phyloP scores from a whole-genome alignment of 2,113 vertebrate species.

The Actenoides hombroni region DNA sequence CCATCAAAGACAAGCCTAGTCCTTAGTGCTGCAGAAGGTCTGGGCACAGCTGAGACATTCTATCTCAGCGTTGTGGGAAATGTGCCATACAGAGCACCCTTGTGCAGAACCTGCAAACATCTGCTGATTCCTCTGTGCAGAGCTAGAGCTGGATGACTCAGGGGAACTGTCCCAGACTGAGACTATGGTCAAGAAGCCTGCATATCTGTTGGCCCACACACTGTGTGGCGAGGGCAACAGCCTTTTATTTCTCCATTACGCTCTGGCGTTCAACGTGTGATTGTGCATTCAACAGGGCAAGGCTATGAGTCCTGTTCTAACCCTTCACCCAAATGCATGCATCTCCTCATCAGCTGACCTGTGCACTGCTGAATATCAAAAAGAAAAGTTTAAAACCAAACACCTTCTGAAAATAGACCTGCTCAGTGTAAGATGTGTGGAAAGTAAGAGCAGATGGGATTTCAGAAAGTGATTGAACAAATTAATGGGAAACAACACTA shows the following conservation, averaged over 20 bases:
- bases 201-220: not conserved
- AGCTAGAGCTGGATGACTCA: not conserved
- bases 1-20: not conserved
- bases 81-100: not conserved
- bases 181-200: not conserved
- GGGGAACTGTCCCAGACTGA: not conserved
- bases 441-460: not conserved
- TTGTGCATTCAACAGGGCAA: not conserved
- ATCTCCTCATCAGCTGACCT: not conserved
- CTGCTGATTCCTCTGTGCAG: not conserved
- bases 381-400: not conserved
- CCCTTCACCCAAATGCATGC: accelerated
- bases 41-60: not conserved
- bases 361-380: not conserved
- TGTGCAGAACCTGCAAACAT: constrained; percentile 14
- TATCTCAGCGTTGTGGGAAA: constrained; percentile 16
- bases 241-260: not conserved
- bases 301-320: not conserved
- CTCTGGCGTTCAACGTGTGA: not conserved
- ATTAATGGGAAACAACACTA: not conserved
- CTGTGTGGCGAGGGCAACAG: not conserved
- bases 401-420: not conserved
- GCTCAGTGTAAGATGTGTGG: not conserved
- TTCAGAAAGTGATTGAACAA: not conserved
- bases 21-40: not conserved